Evolutionary conservation across 2,113 vertebrate species (phyloP).

Genomic region (Erinaceus europaeus): DNA sequence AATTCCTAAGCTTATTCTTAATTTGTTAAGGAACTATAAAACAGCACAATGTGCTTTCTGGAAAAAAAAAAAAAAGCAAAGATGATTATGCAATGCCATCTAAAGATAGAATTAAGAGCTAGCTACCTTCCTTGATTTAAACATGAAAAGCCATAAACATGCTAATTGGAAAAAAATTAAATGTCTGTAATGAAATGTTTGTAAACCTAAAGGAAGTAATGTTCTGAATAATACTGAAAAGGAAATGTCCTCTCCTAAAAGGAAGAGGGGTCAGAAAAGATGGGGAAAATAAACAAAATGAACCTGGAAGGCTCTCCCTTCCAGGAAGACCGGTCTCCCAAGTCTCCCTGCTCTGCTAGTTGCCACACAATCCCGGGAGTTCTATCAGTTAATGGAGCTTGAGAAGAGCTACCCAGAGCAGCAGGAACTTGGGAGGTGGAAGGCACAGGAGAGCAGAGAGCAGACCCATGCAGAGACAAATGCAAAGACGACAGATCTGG

Average conservation of each 20-base stretch:
- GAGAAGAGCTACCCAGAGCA: neutral
- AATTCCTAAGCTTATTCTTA: neutral
- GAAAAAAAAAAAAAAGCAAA: neutral
- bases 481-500: neutral
- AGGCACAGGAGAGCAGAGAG: neutral
- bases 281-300: slow-evolving; percentile 35
- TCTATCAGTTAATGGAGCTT: neutral
- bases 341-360: neutral
- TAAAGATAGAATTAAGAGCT: neutral
- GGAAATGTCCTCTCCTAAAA: slow-evolving; percentile 54
- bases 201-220: slow-evolving; percentile 22
- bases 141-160: slow-evolving; percentile 21
- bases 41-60: slow-evolving; percentile 6
- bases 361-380: neutral
- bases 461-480: neutral
- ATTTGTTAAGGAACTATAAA: neutral
- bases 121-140: slow-evolving; percentile 24
- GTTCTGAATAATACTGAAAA: slow-evolving; percentile 38
- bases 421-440: neutral
- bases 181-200: neutral
- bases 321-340: neutral
- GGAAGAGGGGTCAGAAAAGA: neutral
- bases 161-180: neutral
- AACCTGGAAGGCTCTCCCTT: neutral
- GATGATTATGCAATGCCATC: neutral